Percentiles rank a stretch among this genome's conserved stretches.
Evolutionary conservation across 2,113 vertebrate genomes (phyloP).

Genomic region (Aldabrachelys gigantea): DNA sequence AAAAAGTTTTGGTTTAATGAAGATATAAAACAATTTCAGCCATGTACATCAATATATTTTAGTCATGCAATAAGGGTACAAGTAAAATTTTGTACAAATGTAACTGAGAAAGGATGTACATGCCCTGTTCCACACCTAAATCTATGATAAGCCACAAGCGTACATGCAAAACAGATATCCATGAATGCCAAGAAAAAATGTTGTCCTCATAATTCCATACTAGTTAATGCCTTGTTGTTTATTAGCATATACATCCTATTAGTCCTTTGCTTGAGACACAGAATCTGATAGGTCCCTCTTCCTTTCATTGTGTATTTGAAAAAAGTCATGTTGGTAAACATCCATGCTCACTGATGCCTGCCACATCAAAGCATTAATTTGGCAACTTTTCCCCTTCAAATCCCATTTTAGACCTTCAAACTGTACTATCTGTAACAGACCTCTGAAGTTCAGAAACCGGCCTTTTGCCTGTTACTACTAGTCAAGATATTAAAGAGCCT

Average conservation of each 20-base stretch:
- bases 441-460: neutral
- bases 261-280: neutral
- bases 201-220: neutral
- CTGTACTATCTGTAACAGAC: neutral
- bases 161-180: neutral
- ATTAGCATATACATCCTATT: neutral
- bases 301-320: neutral
- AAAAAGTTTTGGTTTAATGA: neutral
- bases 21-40: neutral
- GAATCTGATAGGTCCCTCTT: neutral
- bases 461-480: rapidly evolving
- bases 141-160: neutral
- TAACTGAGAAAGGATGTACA: neutral
- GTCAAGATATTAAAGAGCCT: neutral
- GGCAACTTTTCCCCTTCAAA: neutral
- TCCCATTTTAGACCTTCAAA: neutral
- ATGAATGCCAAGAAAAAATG: neutral
- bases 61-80: neutral
- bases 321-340: neutral
- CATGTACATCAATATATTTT: neutral
- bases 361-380: neutral
- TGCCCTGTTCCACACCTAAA: neutral
- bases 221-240: neutral
- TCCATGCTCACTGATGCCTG: neutral
- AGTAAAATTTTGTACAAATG: neutral